phyloP scores from a whole-genome alignment of 2,888 invertebrate species.

The Aspidiotus rigidus region DNA sequence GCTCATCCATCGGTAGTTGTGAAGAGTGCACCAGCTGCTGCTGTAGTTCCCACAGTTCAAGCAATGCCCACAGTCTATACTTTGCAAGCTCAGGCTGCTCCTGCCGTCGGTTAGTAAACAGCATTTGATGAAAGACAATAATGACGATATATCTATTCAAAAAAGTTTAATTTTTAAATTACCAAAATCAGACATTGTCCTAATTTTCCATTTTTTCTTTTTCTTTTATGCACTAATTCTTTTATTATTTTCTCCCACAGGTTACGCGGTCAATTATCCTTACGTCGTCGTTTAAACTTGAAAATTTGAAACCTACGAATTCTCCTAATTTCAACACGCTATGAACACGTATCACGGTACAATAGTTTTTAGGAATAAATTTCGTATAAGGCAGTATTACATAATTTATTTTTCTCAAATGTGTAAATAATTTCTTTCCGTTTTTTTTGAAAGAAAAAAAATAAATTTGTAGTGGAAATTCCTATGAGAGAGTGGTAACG shows the following conservation, averaged over 20 bases:
- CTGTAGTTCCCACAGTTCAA: constrained; percentile 11
- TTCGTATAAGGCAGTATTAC: too few relatives aligned
- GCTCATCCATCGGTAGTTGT: constrained; percentile 24
- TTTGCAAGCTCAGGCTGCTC: constrained; percentile 26
- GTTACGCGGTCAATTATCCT: constrained; percentile 25
- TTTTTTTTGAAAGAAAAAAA: too few relatives aligned
- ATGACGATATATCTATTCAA: too few relatives aligned
- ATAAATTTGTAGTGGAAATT: too few relatives aligned
- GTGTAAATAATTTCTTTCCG: too few relatives aligned
- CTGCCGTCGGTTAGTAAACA: constrained; percentile 17
- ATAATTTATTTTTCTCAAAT: too few relatives aligned
- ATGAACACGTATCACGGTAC: neutral
- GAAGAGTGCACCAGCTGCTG: constrained; percentile 18
- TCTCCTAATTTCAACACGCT: neutral
- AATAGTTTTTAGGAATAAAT: too few relatives aligned
- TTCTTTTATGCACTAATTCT: neutral
- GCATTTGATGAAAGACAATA: too few relatives aligned
- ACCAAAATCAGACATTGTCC: too few relatives aligned
- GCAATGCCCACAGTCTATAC: constrained; percentile 8
- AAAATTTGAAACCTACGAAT: neutral
- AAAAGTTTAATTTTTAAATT: too few relatives aligned
- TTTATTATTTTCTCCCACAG: neutral
- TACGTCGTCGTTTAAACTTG: constrained; percentile 17
- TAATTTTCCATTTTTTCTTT: too few relatives aligned
- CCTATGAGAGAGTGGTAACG: neutral